These are phyloP conservation scores for Oedothorax gibbosus DNA, from an alignment of 1,140 invertebrate species.

Conservation along the genomic window DNA sequence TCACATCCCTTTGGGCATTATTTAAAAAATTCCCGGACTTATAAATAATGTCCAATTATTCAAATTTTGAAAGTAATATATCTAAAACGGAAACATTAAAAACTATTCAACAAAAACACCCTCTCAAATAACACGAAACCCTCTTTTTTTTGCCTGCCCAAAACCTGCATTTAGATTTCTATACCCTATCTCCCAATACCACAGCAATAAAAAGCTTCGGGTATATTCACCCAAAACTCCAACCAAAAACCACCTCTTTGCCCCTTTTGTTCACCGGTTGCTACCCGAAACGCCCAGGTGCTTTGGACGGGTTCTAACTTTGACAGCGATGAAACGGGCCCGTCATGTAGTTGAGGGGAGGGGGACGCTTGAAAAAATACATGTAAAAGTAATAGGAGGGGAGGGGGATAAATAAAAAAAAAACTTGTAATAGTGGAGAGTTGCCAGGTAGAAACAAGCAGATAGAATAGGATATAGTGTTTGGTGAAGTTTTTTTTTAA, in stretches of 20 bases:
- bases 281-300: constrained; percentile 36
- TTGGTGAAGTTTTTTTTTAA: neutral
- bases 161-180: too few species aligned
- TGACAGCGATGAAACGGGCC: constrained; percentile 53
- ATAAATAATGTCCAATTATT: too few species aligned
- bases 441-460: constrained; percentile 54
- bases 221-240: neutral
- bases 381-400: constrained; percentile 14
- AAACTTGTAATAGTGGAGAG: constrained; percentile 26
- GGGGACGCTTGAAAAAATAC: neutral
- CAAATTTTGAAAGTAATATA: too few species aligned
- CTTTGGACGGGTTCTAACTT: constrained; percentile 21
- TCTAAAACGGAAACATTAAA: too few species aligned
- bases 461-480: constrained; percentile 47
- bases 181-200: too few species aligned
- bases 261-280: constrained; percentile 31
- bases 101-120: too few species aligned
- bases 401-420: neutral
- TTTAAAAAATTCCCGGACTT: too few species aligned
- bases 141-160: too few species aligned
- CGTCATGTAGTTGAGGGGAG: constrained; percentile 25
- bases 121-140: too few species aligned
- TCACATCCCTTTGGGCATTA: too few species aligned
- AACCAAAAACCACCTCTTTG: neutral
- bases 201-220: too few species aligned